Evolutionary conservation across 2,797 vertebrate genomes (phyloP).

Genomic region (Myotis planiceps): DNA sequence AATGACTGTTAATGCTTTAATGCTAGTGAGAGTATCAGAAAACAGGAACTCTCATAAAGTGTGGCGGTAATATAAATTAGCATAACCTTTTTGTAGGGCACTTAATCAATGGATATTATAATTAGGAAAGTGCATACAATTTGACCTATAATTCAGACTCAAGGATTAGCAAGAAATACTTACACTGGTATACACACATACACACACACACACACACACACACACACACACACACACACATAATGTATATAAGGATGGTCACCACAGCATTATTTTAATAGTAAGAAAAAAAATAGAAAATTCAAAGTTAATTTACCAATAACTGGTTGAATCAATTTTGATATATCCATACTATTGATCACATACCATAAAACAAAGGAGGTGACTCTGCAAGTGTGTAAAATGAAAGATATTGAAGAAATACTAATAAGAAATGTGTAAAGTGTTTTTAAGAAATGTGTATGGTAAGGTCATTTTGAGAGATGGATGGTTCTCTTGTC

Average conservation of each 20-base stretch:
- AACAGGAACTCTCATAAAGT: constrained; percentile 70
- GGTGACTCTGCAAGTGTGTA: not conserved
- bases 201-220: not conserved
- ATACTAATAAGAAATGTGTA: not conserved
- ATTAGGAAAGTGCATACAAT: constrained; percentile 65
- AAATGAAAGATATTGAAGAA: not conserved
- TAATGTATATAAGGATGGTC: not conserved
- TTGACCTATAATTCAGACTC: constrained; percentile 65
- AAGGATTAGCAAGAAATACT: constrained; percentile 12
- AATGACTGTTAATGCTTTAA: constrained; percentile 58
- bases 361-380: not conserved
- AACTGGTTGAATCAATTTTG: not conserved
- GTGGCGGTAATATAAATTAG: constrained; percentile 62
- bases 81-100: constrained; percentile 74
- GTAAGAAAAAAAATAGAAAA: not conserved
- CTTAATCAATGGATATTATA: constrained; percentile 68
- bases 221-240: not conserved
- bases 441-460: not conserved
- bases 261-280: not conserved
- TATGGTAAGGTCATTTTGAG: not conserved
- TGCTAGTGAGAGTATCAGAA: constrained; percentile 54
- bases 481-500: not conserved
- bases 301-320: not conserved
- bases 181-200: not conserved
- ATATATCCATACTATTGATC: not conserved